Conservation (phyloP, 2,797 vertebrate genomes). For the Jordanella pulchra region DNA sequence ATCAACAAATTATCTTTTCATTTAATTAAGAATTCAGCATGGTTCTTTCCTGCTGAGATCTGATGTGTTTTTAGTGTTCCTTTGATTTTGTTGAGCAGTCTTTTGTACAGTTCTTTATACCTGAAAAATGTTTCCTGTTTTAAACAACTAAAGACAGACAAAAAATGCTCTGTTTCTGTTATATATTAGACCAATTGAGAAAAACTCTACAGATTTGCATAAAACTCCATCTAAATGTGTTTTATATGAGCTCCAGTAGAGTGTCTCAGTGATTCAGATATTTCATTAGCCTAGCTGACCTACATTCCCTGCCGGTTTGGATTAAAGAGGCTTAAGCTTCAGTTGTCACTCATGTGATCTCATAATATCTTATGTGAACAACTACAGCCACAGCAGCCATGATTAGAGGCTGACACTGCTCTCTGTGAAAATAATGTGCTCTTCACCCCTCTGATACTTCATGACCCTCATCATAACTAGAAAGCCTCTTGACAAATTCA, state of each 20-base stretch:
- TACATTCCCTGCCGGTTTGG: constrained; percentile 47
- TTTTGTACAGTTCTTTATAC: no score
- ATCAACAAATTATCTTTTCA: no score
- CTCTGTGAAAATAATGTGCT: constrained; percentile 20
- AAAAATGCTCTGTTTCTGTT: constrained; percentile 4
- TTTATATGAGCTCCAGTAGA: constrained; percentile 40
- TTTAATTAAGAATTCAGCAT: no score
- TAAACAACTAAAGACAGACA: background rate
- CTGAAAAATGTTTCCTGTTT: no score
- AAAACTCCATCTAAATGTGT: constrained; percentile 23
- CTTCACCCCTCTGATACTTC: constrained; percentile 13
- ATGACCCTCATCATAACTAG: constrained; percentile 3
- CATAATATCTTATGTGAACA: constrained; percentile 24
- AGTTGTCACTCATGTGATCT: constrained; percentile 44
- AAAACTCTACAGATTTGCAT: constrained; percentile 4
- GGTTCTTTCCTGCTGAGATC: no score
- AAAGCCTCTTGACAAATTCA: background rate
- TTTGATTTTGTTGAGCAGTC: no score
- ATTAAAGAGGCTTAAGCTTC: constrained; percentile 48
- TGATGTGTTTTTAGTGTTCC: no score
- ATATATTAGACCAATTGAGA: constrained; percentile 17
- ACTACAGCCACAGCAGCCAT: constrained; percentile 15
- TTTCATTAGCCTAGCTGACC: constrained; percentile 54
- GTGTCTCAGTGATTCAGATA: constrained; percentile 49
- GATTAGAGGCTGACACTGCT: constrained; percentile 33